Conservation (phyloP, 2,797 vertebrate genomes). For the Anisognathus igniventris region DNA sequence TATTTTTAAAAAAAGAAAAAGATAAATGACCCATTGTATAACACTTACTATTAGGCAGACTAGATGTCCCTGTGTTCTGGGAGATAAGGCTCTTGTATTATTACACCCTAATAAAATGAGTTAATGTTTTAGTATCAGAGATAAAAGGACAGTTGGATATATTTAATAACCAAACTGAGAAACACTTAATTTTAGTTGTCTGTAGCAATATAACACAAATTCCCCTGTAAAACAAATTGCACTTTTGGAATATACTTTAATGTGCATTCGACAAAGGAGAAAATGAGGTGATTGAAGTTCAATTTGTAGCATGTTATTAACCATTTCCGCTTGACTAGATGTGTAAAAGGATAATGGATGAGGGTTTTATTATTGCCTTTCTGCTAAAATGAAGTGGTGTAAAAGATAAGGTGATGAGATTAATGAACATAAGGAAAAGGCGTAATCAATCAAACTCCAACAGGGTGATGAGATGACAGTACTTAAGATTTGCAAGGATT, state of each 20-base stretch:
- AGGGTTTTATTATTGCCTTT: slow-evolving; percentile 99
- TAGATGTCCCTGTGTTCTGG: slow-evolving; percentile 81
- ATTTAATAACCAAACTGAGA: slow-evolving; percentile 81
- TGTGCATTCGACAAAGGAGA: slow-evolving; percentile 83
- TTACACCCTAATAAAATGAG: slow-evolving; percentile 77
- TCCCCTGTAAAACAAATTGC: slow-evolving; percentile 82
- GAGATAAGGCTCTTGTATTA: slow-evolving; percentile 86
- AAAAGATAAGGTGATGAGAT: slow-evolving; percentile 99
- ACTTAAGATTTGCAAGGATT: slow-evolving; percentile 77
- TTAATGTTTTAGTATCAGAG: slow-evolving; percentile 80
- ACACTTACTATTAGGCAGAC: slow-evolving; percentile 74
- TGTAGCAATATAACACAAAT: slow-evolving; percentile 79
- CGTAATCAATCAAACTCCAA: slow-evolving; percentile 95
- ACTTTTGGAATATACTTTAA: slow-evolving; percentile 85
- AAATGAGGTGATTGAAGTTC: slow-evolving; percentile 99
- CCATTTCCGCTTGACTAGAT: slow-evolving; percentile 96
- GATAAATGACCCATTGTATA: slow-evolving; percentile 87
- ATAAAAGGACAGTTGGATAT: slow-evolving; percentile 80
- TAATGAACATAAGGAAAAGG: slow-evolving; percentile 96
- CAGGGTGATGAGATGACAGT: slow-evolving; percentile 72
- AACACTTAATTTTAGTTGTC: slow-evolving; percentile 80
- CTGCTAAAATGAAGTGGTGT: slow-evolving; percentile 97
- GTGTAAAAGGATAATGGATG: slow-evolving; percentile 98
- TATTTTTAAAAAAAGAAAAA: slow-evolving; percentile 81
- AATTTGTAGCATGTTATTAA: slow-evolving; percentile 99